Conservation (phyloP, 2,888 invertebrate genomes). For the Eustalomyia histrio region DNA sequence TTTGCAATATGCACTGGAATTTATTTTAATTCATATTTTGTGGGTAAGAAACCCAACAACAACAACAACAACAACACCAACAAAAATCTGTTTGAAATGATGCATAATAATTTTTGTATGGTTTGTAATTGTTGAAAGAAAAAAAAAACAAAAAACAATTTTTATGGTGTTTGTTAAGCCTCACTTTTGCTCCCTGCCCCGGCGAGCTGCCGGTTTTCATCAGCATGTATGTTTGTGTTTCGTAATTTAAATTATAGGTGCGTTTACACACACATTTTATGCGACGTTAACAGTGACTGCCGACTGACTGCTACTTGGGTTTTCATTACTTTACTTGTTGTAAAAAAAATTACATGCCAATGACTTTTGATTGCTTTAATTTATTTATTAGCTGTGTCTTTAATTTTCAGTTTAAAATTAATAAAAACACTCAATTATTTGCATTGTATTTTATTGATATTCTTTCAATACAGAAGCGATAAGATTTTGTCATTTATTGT, state of each 20-base stretch:
- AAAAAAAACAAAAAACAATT: not conserved
- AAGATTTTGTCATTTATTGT: slow-evolving; percentile 62
- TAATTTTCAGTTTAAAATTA: not conserved
- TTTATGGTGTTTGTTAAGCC: not conserved
- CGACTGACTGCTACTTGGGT: not conserved
- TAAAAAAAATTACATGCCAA: slow-evolving; percentile 49
- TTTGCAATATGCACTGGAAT: slow-evolving; percentile 30
- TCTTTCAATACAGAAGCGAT: slow-evolving; percentile 56
- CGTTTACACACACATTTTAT: slow-evolving; percentile 29
- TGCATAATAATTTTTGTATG: slow-evolving; percentile 54
- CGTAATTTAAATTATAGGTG: slow-evolving; percentile 54
- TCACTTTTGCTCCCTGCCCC: not conserved
- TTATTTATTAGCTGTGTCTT: not conserved
- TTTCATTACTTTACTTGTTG: not conserved
- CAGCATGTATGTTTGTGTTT: not conserved
- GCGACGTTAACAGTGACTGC: not conserved
- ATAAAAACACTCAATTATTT: slow-evolving; percentile 11
- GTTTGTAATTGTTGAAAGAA: slow-evolving; percentile 30
- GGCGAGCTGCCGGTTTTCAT: not conserved
- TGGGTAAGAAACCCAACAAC: slow-evolving; percentile 9
- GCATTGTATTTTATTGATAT: not conserved
- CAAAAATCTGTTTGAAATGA: slow-evolving; percentile 9
- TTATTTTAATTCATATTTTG: slow-evolving; percentile 11
- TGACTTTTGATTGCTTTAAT: slow-evolving; percentile 47
- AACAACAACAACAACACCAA: not conserved